A percentile compares a stretch with the other conserved stretches of the same genome.
phyloP scores from a whole-genome alignment of 2,888 invertebrate species.

The Chelonus formosanus region DNA sequence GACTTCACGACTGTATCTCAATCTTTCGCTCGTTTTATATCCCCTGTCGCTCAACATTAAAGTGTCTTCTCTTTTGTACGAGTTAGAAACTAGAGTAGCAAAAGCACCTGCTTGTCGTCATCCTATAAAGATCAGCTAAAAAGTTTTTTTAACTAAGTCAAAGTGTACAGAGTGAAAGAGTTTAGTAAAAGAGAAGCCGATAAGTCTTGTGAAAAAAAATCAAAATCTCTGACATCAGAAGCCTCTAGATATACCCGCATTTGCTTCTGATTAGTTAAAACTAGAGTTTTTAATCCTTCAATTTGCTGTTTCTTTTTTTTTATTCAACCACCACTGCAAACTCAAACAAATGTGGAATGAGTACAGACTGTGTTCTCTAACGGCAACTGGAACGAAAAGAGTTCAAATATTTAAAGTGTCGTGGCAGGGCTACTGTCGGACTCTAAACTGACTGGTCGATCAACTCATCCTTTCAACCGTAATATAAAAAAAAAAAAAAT shows the following conservation, averaged over 20 bases:
- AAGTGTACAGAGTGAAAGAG: too few species aligned
- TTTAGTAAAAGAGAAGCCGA: too few species aligned
- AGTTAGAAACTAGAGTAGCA: background rate
- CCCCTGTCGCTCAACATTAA: slow-evolving; percentile 16
- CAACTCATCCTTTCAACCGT: slow-evolving; percentile 10
- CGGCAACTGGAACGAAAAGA: slow-evolving; percentile 40
- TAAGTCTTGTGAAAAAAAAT: slow-evolving; percentile 11
- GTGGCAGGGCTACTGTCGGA: slow-evolving; percentile 34
- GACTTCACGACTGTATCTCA: slow-evolving; percentile 41
- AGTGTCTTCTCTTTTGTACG: slow-evolving; percentile 12
- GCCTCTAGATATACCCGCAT: background rate
- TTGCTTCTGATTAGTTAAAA: slow-evolving; percentile 32
- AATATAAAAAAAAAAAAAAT: slow-evolving; percentile 24
- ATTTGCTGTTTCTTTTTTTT: slow-evolving; percentile 31
- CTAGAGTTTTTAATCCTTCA: slow-evolving; percentile 34
- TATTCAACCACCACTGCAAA: slow-evolving; percentile 20
- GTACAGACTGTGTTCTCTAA: slow-evolving; percentile 40
- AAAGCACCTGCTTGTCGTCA: background rate
- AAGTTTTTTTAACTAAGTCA: background rate
- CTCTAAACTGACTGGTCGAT: slow-evolving; percentile 14
- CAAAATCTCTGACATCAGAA: slow-evolving; percentile 10
- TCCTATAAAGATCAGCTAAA: background rate
- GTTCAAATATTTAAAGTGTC: slow-evolving; percentile 45
- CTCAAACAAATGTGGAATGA: slow-evolving; percentile 42
- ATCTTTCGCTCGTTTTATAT: slow-evolving; percentile 33